These are phyloP conservation scores for Microtus californicus DNA, from an alignment of 2,797 vertebrate species.

Conservation along the genomic window DNA sequence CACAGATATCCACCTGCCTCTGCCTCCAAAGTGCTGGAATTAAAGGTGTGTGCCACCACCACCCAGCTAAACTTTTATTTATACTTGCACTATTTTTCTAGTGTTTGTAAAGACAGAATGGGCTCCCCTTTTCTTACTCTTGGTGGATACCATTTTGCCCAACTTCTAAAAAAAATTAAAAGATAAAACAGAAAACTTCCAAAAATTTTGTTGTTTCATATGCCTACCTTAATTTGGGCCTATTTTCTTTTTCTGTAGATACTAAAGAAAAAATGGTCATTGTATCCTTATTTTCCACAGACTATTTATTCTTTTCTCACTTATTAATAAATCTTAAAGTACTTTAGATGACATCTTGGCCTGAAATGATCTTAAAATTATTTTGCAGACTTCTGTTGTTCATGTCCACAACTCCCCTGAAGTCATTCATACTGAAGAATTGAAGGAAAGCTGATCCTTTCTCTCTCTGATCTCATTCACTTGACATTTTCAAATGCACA, in stretches of 20 bases:
- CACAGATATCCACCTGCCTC: too few relatives aligned
- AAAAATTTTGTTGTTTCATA: not conserved
- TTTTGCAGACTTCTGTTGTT: not conserved
- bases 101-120: not conserved
- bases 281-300: not conserved
- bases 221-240: not conserved
- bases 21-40: too few relatives aligned
- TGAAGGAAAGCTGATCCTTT: not conserved
- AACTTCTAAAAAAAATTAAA: not conserved
- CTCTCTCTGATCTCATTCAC: not conserved
- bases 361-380: not conserved
- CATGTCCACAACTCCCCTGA: too few relatives aligned
- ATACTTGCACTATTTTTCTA: not conserved
- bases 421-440: not conserved
- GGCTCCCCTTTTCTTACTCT: fast-evolving
- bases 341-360: not conserved
- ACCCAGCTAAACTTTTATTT: not conserved
- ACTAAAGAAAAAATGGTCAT: not conserved
- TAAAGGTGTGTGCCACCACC: too few relatives aligned
- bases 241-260: not conserved
- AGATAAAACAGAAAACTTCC: not conserved
- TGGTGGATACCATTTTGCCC: not conserved
- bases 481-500: not conserved
- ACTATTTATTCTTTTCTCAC: not conserved
- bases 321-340: not conserved